Conservation (phyloP, 1,140 invertebrate genomes). For the Fopius arisanus region DNA sequence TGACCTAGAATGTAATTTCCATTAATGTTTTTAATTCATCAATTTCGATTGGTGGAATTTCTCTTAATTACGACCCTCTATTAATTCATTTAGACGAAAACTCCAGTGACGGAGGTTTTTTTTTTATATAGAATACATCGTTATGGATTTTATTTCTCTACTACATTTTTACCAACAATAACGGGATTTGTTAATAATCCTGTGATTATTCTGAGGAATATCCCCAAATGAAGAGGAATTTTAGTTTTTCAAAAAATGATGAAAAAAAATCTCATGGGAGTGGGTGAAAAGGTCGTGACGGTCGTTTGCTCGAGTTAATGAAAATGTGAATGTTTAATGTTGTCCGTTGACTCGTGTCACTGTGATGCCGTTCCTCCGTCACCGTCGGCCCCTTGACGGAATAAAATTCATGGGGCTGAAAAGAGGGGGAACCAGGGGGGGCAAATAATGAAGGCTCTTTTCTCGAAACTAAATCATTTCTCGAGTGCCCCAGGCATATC, state of each 20-base stretch:
- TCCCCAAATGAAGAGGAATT: no score
- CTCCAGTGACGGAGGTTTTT: no score
- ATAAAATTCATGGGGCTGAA: neutral
- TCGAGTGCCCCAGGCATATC: neutral
- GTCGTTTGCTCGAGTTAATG: slow-evolving; percentile 48
- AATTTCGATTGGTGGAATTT: no score
- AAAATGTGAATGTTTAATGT: slow-evolving; percentile 55
- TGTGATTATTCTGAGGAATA: no score
- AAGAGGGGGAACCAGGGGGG: neutral
- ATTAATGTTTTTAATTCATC: no score
- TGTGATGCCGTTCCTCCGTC: neutral
- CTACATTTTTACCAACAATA: no score
- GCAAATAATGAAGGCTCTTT: neutral
- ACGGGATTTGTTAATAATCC: no score
- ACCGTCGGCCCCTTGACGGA: neutral
- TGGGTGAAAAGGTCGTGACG: slow-evolving; percentile 34
- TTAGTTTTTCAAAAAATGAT: neutral
- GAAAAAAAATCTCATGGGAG: slow-evolving; percentile 18
- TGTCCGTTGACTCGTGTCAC: slow-evolving; percentile 6
- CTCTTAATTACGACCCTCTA: no score
- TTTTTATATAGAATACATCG: no score
- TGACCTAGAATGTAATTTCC: no score
- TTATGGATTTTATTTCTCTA: no score
- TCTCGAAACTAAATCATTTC: slow-evolving; percentile 25
- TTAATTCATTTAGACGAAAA: no score